Evolutionary conservation across 1,140 invertebrate genomes (phyloP).

Genomic region (Drosophila ercepeae): DNA sequence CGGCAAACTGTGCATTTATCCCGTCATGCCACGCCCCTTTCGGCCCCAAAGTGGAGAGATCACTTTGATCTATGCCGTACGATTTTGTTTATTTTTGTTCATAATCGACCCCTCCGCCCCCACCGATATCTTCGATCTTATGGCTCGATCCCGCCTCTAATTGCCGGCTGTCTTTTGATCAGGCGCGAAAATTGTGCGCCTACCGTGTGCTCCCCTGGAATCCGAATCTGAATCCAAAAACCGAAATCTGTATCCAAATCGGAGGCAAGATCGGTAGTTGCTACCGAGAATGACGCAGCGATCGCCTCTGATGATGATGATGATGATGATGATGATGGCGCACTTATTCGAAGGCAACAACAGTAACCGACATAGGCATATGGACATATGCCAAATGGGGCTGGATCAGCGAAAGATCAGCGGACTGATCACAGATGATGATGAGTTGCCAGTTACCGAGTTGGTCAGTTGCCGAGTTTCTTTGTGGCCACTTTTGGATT

Average conservation of each 20-base stretch:
- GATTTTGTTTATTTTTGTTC: conserved; percentile 82
- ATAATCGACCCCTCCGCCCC: conserved; percentile 61
- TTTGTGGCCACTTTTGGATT: not conserved
- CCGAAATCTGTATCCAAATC: conserved; percentile 37
- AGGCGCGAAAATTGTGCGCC: conserved; percentile 76
- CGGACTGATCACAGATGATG: conserved; percentile 40
- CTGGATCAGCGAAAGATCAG: conserved; percentile 51
- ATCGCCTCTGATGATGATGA: conserved; percentile 13
- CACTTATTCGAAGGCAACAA: conserved; percentile 30
- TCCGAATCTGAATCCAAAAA: conserved; percentile 9
- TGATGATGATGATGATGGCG: conserved; percentile 57
- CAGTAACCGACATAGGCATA: conserved; percentile 42
- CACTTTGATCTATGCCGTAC: conserved; percentile 73
- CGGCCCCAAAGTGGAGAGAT: conserved; percentile 34
- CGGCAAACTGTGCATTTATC: conserved; percentile 80
- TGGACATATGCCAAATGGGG: conserved; percentile 44
- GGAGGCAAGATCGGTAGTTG: conserved; percentile 61
- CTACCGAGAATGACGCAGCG: conserved; percentile 69
- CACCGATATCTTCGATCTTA: conserved; percentile 22
- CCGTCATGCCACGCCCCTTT: conserved; percentile 61
- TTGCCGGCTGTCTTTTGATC: conserved; percentile 68
- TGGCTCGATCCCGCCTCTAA: conserved; percentile 4
- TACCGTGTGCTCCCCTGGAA: conserved; percentile 20
- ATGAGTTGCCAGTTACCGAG: conserved; percentile 51
- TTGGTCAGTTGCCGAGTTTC: not conserved